phyloP scores from a whole-genome alignment of 1,140 invertebrate species.

The Periplaneta americana region DNA sequence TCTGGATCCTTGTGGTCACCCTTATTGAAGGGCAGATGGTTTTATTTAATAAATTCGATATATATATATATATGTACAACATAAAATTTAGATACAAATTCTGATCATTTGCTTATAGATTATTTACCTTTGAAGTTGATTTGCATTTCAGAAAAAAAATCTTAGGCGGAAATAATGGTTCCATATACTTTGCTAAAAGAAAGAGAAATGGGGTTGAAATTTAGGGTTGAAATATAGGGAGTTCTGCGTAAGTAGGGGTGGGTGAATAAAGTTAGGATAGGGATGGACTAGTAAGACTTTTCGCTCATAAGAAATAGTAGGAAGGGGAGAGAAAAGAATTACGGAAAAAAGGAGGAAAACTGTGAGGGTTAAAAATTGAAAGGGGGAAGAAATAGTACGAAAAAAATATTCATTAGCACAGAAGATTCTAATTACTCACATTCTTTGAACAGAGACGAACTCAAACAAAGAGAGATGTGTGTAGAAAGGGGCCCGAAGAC shows the following conservation, averaged over 20 bases:
- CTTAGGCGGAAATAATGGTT: not conserved
- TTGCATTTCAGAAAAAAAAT: not conserved
- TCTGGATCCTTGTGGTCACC: too few relatives aligned
- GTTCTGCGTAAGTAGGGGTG: not conserved
- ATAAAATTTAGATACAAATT: not conserved
- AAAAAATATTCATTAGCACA: not conserved
- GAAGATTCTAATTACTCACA: conserved; percentile 1
- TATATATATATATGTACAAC: too few relatives aligned
- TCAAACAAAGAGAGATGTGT: not conserved
- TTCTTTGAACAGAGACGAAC: not conserved
- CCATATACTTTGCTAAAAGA: too few relatives aligned
- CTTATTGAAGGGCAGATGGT: too few relatives aligned
- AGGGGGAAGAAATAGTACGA: not conserved
- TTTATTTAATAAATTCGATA: too few relatives aligned
- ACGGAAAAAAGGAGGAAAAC: not conserved
- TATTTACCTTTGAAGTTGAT: not conserved
- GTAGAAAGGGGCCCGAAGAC: not conserved
- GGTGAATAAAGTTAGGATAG: not conserved
- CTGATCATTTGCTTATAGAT: not conserved
- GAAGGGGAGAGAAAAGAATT: not conserved
- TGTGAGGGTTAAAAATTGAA: not conserved
- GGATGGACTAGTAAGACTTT: not conserved
- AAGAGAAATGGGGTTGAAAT: not conserved
- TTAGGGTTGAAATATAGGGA: not conserved
- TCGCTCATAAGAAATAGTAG: not conserved